Conservation (phyloP, 2,113 vertebrate genomes). For the Plecotus auritus region DNA sequence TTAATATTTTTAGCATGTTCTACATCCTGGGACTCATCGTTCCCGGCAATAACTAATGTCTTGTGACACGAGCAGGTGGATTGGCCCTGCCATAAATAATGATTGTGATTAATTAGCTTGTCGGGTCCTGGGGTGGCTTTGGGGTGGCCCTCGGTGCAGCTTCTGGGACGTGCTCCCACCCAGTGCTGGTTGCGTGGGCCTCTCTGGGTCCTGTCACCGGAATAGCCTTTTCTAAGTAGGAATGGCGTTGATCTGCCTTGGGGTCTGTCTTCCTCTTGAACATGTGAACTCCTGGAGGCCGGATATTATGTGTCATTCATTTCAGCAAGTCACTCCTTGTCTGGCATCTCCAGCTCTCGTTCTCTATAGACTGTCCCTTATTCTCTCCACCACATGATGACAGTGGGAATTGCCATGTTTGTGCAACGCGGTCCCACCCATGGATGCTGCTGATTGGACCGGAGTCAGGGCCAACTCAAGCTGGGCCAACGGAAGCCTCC, state of each 20-base stretch:
- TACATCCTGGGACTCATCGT: constrained; percentile 76
- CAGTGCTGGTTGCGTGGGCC: background rate
- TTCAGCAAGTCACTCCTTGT: background rate
- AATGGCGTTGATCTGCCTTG: background rate
- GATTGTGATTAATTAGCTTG: constrained; percentile 54
- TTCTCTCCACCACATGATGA: rapidly evolving
- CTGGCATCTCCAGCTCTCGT: background rate
- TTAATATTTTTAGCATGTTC: constrained; percentile 82
- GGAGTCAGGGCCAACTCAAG: rapidly evolving
- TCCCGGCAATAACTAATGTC: constrained; percentile 61
- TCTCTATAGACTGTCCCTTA: background rate
- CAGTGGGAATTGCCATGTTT: background rate
- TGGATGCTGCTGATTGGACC: background rate
- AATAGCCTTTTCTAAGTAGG: background rate
- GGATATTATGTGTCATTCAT: no score
- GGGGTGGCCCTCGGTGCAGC: background rate
- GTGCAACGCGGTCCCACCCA: rapidly evolving
- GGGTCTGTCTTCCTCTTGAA: background rate
- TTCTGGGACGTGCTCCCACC: background rate
- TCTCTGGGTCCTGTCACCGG: background rate
- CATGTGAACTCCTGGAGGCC: background rate
- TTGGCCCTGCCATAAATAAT: constrained; percentile 47
- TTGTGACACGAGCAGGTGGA: constrained; percentile 55
- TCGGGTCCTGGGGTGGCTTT: constrained; percentile 17
- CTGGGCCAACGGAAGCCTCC: background rate